phyloP scores from a whole-genome alignment of 1,140 invertebrate species.

The Halictus rubicundus region DNA sequence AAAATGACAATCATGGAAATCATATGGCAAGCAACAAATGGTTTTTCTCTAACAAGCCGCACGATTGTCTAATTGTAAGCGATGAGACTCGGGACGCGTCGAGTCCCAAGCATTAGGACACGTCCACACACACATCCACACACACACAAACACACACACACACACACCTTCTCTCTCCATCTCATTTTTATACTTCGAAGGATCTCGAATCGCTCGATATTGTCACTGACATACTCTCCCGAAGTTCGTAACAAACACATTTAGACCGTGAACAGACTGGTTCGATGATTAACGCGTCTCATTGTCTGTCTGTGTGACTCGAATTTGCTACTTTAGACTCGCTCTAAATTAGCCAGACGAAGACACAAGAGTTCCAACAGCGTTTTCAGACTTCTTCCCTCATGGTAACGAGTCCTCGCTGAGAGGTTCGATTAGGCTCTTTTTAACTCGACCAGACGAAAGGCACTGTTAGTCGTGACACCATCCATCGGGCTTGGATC shows the following conservation, averaged over 20 bases:
- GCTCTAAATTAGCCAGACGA: constrained; percentile 29
- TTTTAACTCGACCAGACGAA: too few species aligned
- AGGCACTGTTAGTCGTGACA: background rate
- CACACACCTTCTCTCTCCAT: background rate
- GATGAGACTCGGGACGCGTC: constrained; percentile 14
- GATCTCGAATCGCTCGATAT: background rate
- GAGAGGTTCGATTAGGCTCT: too few species aligned
- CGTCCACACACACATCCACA: background rate
- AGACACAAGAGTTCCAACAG: background rate
- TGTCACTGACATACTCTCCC: background rate
- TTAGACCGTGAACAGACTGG: background rate
- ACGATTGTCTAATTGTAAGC: constrained; percentile 33
- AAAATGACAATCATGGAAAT: constrained; percentile 56
- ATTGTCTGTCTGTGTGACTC: background rate
- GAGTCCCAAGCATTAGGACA: background rate
- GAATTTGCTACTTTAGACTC: constrained; percentile 32
- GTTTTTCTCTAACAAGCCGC: constrained; percentile 39
- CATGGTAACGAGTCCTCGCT: too few species aligned
- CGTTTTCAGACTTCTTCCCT: background rate
- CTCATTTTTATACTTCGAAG: too few species aligned
- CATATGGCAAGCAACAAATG: constrained; percentile 56
- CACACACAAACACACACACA: background rate
- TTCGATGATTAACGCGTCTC: too few species aligned
- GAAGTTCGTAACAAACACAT: background rate
- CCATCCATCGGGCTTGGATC: background rate